These are phyloP conservation scores for Crotalus viridis DNA, from an alignment of 2,113 vertebrate genomes.

Conservation along the genomic window DNA sequence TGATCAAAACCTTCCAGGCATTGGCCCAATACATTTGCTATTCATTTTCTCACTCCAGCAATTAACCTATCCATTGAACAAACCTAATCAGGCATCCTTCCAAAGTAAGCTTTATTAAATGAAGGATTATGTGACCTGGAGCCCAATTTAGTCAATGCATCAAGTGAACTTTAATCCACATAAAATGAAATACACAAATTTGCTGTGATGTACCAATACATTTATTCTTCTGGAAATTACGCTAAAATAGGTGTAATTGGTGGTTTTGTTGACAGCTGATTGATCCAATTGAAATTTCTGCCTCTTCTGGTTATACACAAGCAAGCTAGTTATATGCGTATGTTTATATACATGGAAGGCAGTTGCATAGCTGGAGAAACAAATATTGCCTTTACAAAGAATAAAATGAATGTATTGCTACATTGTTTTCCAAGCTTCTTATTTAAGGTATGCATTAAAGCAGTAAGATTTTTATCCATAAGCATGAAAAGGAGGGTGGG, in stretches of 20 bases:
- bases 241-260: background rate
- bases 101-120: background rate
- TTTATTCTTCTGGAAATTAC: background rate
- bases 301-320: background rate
- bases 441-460: conserved; percentile 17
- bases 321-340: background rate
- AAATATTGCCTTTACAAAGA: background rate
- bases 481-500: background rate
- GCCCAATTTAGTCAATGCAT: background rate
- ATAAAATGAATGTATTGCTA: background rate
- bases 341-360: background rate
- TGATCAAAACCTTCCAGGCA: background rate
- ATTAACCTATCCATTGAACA: background rate
- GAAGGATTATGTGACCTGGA: background rate
- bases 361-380: background rate
- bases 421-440: conserved; percentile 20
- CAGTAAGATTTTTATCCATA: background rate
- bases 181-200: background rate
- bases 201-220: background rate
- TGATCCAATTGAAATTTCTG: background rate
- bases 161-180: background rate
- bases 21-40: background rate
- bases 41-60: background rate
- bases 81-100: background rate
- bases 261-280: background rate